Base-by-base conservation (phyloP, 2,113 vertebrate species). In the Callaeas wilsoni region DNA sequence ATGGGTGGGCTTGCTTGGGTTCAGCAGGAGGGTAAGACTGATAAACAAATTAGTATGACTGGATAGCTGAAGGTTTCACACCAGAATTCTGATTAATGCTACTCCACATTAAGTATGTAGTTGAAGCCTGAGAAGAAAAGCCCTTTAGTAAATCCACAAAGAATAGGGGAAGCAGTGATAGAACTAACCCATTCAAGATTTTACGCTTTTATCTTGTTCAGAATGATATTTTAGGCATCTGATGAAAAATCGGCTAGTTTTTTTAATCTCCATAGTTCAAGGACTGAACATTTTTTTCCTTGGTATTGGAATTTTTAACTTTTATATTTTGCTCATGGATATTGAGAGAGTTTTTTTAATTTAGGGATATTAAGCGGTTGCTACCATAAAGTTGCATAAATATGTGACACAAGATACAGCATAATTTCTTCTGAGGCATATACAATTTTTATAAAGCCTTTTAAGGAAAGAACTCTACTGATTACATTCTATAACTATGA, bases 1-100 rank as follows among this genome's bases (percentile, higher is more conserved):
- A 39, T 0, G 0, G n/a, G 27, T 78, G 74, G 25, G 23, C 55
- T 94, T 75, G 47, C 44, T 78, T 49, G 73, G 46, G 35, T 74
- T 94, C 76, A 59, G 46, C 42, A 50, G 56, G 47, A 84, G 64
- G 42, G 35, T 0, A 0, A 87, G 46, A 33, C 56, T 8, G 33
- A 57, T 26, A 55, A 74, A 49, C 0, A 1, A 37, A 13, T 50
- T 4, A 0, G 16, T 63, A 5, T 0, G 0, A 30, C 32, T 47
- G 53, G 35, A 17, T 15, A 35, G 65, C 35, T 79, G 67, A 42
- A 73, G 37, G 42, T 33, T 80, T 32, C 68, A 21, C 1, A 8
- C 44, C 19, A 44, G 37, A 63, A 44, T 60, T 75, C 47, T 0
- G 0, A 33, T 81, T 70, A 92, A 19, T 41, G 62, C 4, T 25